phyloP scores from a whole-genome alignment of 1,140 invertebrate species.

The Drosophila hydei region DNA sequence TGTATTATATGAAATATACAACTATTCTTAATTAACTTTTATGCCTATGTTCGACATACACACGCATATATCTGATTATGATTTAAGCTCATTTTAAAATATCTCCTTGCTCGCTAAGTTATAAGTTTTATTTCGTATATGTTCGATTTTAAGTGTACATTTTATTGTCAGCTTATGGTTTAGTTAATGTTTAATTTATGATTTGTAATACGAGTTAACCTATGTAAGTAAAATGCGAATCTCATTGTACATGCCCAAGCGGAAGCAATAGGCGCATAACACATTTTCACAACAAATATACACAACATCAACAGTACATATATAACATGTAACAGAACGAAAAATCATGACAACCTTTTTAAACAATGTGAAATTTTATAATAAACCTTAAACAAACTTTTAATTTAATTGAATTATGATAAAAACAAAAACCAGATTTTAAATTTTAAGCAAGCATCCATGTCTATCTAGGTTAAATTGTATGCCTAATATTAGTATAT shows the following conservation, averaged over 20 bases:
- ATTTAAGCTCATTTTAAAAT: constrained; percentile 58
- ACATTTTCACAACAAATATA: constrained; percentile 39
- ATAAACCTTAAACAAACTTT: constrained; percentile 65
- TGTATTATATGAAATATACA: constrained; percentile 80
- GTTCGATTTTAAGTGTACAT: constrained; percentile 74
- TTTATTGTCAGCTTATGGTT: constrained; percentile 65
- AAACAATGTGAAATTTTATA: constrained; percentile 70
- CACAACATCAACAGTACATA: constrained; percentile 42
- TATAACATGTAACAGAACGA: constrained; percentile 56
- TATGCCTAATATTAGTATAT: constrained; percentile 50
- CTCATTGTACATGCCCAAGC: constrained; percentile 60
- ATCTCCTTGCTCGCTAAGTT: constrained; percentile 56
- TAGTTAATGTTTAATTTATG: constrained; percentile 60
- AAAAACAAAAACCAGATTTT: constrained; percentile 29
- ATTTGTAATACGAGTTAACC: constrained; percentile 50
- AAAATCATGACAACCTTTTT: constrained; percentile 64
- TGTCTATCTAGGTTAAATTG: constrained; percentile 51
- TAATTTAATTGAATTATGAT: constrained; percentile 58
- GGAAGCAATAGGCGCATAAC: constrained; percentile 52
- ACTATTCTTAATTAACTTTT: constrained; percentile 60
- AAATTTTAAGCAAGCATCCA: constrained; percentile 54
- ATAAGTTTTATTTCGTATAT: constrained; percentile 50
- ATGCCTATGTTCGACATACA: constrained; percentile 61
- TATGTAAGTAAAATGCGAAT: constrained; percentile 72
- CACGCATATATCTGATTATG: constrained; percentile 32